These are phyloP conservation scores for Atta cephalotes DNA, from an alignment of 1,140 invertebrate species.

Conservation along the genomic window DNA sequence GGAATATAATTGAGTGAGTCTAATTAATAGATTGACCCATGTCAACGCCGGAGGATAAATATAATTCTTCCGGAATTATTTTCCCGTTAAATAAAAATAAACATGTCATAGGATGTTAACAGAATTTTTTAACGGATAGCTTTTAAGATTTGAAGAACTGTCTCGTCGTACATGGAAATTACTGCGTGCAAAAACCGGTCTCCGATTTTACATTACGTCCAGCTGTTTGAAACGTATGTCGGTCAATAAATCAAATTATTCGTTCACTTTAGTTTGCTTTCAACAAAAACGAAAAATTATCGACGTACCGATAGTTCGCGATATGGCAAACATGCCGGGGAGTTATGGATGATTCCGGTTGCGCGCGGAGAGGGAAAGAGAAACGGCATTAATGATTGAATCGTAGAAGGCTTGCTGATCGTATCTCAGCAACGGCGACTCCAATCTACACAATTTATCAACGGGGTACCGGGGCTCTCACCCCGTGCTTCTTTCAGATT, in stretches of 20 bases:
- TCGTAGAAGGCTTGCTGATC: constrained; percentile 79
- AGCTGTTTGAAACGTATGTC: background rate
- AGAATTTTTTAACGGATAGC: background rate
- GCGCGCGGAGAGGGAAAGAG: constrained; percentile 13
- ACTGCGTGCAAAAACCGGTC: background rate
- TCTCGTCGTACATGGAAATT: background rate
- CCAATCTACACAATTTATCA: constrained; percentile 84
- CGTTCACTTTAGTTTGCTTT: background rate
- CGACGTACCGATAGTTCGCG: constrained; percentile 32
- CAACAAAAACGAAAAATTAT: constrained; percentile 34
- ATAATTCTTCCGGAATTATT: background rate
- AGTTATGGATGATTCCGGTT: constrained; percentile 56
- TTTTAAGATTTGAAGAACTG: background rate
- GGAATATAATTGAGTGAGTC: too few species aligned
- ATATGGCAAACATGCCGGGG: constrained; percentile 47
- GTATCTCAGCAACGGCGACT: constrained; percentile 77
- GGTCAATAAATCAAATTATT: constrained; percentile 38
- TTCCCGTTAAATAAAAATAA: background rate
- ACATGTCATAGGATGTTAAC: background rate
- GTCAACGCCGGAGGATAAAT: background rate
- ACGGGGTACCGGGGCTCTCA: constrained; percentile 71
- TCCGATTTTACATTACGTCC: background rate
- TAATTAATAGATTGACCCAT: too few species aligned
- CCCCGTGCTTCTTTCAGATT: constrained; percentile 80
- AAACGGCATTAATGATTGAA: constrained; percentile 81